These are phyloP conservation scores for Regulus satrapa DNA, from an alignment of 2,113 vertebrate genomes.

Conservation along the genomic window DNA sequence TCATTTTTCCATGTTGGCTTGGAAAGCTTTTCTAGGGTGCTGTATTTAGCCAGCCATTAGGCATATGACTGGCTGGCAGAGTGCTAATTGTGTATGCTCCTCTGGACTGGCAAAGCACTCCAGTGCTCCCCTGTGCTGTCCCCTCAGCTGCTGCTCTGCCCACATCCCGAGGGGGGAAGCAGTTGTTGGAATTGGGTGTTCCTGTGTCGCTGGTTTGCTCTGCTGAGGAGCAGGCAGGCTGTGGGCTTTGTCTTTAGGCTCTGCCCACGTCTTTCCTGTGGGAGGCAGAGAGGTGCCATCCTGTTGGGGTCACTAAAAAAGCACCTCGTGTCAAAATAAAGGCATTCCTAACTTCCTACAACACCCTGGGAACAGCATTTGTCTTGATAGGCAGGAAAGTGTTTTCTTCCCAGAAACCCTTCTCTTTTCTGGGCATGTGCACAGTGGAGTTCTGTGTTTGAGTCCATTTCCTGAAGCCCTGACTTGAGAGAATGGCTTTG, in stretches of 20 bases:
- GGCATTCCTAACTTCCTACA: background rate
- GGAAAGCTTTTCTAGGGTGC: conserved; percentile 3
- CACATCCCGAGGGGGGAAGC: accelerated
- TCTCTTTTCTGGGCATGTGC: background rate
- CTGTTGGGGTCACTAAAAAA: background rate
- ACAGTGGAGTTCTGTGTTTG: background rate
- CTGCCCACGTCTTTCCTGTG: background rate
- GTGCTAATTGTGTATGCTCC: background rate
- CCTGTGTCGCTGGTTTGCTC: background rate
- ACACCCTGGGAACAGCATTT: background rate
- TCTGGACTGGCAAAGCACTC: background rate
- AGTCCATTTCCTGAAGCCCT: background rate
- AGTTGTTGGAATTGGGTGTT: background rate
- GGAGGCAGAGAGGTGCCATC: background rate
- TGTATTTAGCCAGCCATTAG: background rate
- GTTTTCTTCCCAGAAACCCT: background rate
- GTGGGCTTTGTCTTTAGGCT: background rate
- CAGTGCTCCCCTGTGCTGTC: background rate
- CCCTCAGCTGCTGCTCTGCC: background rate
- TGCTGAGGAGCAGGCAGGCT: background rate
- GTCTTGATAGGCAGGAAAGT: background rate
- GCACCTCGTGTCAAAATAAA: background rate
- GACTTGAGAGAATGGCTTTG: background rate
- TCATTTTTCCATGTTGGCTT: conserved; percentile 33
- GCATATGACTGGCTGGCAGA: background rate